These are phyloP conservation scores for Sebastes trivittatus DNA, from an alignment of 2,797 vertebrate genomes.

Conservation along the genomic window DNA sequence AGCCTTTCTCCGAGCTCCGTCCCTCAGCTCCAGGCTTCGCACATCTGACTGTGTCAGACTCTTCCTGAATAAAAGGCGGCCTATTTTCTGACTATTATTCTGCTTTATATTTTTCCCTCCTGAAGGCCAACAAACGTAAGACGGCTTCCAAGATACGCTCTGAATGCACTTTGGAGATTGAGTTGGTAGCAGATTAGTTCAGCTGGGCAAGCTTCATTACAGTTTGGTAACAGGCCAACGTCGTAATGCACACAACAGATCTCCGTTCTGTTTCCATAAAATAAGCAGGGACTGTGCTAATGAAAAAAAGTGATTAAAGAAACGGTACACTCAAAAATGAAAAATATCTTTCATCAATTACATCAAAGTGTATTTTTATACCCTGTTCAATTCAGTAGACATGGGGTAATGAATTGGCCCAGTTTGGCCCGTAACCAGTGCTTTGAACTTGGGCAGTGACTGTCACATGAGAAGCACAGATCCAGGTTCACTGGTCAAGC, in stretches of 20 bases:
- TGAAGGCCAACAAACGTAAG: not conserved
- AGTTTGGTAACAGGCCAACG: not conserved
- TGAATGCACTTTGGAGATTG: not conserved
- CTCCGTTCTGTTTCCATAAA: not conserved
- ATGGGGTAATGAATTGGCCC: not conserved
- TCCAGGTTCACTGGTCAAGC: not conserved
- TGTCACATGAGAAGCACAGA: not conserved
- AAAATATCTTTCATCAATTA: not conserved
- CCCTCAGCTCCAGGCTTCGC: not conserved
- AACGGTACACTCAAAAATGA: not conserved
- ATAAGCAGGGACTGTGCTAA: not conserved
- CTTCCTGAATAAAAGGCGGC: not conserved
- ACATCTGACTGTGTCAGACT: not conserved
- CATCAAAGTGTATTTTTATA: not conserved
- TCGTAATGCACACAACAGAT: not conserved
- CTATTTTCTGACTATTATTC: not conserved
- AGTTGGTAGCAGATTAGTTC: not conserved
- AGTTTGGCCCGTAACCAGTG: not conserved
- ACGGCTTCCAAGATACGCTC: not conserved
- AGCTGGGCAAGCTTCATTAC: not conserved
- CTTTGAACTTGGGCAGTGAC: not conserved
- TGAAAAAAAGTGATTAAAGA: not conserved
- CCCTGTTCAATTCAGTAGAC: not conserved
- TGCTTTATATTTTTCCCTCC: not conserved
- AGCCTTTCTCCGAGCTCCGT: slow-evolving; percentile 13